Base-by-base conservation (phyloP, 1,140 invertebrate species). In the Caenorhabditis elegans region DNA sequence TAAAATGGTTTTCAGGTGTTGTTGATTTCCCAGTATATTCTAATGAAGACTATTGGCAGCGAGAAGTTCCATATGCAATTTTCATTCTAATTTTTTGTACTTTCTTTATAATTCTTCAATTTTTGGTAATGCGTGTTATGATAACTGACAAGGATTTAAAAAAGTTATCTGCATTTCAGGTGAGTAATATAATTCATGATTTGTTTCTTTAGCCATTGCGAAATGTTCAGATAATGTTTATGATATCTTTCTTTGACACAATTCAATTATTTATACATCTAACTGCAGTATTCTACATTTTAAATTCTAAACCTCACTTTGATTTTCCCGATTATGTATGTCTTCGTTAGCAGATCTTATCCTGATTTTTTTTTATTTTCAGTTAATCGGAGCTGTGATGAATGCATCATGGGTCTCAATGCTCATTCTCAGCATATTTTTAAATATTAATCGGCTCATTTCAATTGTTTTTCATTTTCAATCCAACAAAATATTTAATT, bases 391-490 rank as follows among this genome's bases (percentile, higher is more conserved):
- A 31, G 77, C 78, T 0, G 55, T 65, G 28, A 70, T 79, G 78
- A 79, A 79, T 48, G 78, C 43, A 26, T 48, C 78, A 0, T 79
- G 78, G 78, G 51, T 53, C 4, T 60, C 78, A 46, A 79, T 79
- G 78, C 78, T 79, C 34, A 55, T 65, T 31, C 55, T 79, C 10
- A 60, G 51, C 10, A 79, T 79, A 22, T 55, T 79, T 51, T 31
- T 79, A 11, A 79, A 79, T 65, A 15, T 43, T 15, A 79, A 79
- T 51, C 78, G 78, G n/a, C 39, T 79, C 24, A 79, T 60, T 28
- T 65, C 51, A 17, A 79, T 79, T 6, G 39, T 79, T 28, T 79
- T 79, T 22, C 34, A 53, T 51, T 79, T 60, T n/a, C 15, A 46
- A 43, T 43, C 39, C 10, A 43, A 19, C 26, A 13, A 39, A 55